Conservation (phyloP, 2,888 invertebrate genomes). For the Rutpela maculata region DNA sequence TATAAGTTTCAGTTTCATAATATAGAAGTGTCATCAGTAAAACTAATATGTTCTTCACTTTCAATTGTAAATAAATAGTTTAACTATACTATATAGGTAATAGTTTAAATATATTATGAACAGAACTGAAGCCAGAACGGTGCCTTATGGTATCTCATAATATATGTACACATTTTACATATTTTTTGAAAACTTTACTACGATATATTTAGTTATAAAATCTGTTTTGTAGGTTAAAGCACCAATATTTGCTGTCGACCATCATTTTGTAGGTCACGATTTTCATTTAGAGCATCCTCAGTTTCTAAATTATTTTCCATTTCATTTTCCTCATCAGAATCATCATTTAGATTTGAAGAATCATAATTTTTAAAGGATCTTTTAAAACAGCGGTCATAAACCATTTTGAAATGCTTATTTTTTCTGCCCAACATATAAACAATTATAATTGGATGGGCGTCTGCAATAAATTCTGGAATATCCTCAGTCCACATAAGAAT, state of each 20-base stretch:
- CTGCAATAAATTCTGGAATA: slow-evolving; percentile 41
- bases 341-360: slow-evolving; percentile 51
- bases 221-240: not conserved
- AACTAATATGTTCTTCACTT: too few species aligned
- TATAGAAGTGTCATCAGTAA: too few species aligned
- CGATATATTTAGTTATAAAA: too few species aligned
- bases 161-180: too few species aligned
- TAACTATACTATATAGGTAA: too few species aligned
- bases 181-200: too few species aligned
- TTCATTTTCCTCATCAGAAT: slow-evolving; percentile 42
- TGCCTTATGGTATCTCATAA: too few species aligned
- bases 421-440: slow-evolving; percentile 50
- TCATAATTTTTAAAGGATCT: slow-evolving; percentile 46
- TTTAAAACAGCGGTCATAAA: slow-evolving; percentile 52
- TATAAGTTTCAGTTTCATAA: too few species aligned
- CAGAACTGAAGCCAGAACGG: too few species aligned
- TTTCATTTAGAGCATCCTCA: not conserved
- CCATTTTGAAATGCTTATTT: slow-evolving; percentile 57
- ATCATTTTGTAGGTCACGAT: not conserved
- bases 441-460: slow-evolving; percentile 44
- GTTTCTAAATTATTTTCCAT: too few species aligned
- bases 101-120: too few species aligned
- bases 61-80: too few species aligned
- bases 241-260: not conserved
- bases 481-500: slow-evolving; percentile 39